These are phyloP conservation scores for Cosmia pyralina DNA, from an alignment of 2,888 invertebrate species.

Conservation along the genomic window DNA sequence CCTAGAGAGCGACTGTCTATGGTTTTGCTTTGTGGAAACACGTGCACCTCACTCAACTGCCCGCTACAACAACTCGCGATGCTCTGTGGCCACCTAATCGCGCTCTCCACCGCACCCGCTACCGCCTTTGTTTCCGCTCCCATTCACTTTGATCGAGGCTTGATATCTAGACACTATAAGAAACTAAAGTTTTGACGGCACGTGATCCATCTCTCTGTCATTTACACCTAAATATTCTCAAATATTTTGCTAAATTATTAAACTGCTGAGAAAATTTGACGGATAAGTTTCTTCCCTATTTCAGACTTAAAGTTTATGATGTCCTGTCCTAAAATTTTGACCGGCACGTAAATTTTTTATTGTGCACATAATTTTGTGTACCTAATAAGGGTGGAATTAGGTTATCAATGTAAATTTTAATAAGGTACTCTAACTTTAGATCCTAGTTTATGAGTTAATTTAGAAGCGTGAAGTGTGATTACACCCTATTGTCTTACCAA, in stretches of 20 bases:
- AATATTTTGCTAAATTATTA: constrained; percentile 36
- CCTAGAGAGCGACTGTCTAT: neutral
- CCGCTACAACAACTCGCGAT: neutral
- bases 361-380: constrained; percentile 27
- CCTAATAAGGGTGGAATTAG: neutral
- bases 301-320: constrained; percentile 36
- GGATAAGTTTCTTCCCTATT: constrained; percentile 1
- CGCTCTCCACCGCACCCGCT: neutral
- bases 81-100: too few relatives aligned
- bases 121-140: too few relatives aligned
- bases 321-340: constrained; percentile 29
- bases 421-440: constrained; percentile 20
- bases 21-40: neutral
- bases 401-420: constrained; percentile 30
- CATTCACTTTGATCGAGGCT: neutral
- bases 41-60: too few relatives aligned
- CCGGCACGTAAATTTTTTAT: constrained; percentile 35
- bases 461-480: constrained; percentile 1
- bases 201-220: constrained; percentile 52
- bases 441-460: constrained; percentile 33
- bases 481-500: neutral
- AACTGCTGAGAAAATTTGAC: constrained; percentile 24
- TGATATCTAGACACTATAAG: constrained; percentile 31
- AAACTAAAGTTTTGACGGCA: constrained; percentile 25
- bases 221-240: constrained; percentile 35